phyloP scores from a whole-genome alignment of 2,797 vertebrate genomes.

The Cheirogaleus major region DNA sequence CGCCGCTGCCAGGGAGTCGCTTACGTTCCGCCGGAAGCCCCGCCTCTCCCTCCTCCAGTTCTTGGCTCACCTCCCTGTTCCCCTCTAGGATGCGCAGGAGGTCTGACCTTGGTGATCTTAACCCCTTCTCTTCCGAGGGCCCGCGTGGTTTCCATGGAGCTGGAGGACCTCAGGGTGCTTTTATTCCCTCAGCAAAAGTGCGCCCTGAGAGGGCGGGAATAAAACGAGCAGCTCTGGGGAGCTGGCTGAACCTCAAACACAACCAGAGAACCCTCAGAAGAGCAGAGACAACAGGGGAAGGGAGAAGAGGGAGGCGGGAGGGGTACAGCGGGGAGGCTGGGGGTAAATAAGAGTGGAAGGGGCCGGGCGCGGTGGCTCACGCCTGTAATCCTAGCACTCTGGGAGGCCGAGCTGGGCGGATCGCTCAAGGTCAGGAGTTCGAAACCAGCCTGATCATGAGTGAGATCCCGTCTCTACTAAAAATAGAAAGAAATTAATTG shows the following conservation, averaged over 20 bases:
- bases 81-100: not conserved
- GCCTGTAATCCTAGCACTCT: no score
- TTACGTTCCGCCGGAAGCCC: not conserved
- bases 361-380: no score
- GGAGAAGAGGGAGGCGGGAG: not conserved
- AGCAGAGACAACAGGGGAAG: not conserved
- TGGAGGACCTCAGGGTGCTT: not conserved
- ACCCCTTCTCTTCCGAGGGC: not conserved
- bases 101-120: not conserved
- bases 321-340: not conserved
- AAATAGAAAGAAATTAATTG: no score
- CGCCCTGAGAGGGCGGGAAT: no score
- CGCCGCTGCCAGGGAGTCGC: not conserved
- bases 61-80: not conserved
- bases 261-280: not conserved
- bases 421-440: no score
- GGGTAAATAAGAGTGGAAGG: not conserved
- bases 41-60: not conserved
- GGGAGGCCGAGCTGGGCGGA: no score
- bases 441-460: no score
- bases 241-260: not conserved
- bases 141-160: accelerated
- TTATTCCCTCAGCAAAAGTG: not conserved
- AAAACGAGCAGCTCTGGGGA: not conserved
- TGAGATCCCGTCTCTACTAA: no score